phyloP scores from a whole-genome alignment of 2,797 vertebrate species.

The Crax fasciolata region DNA sequence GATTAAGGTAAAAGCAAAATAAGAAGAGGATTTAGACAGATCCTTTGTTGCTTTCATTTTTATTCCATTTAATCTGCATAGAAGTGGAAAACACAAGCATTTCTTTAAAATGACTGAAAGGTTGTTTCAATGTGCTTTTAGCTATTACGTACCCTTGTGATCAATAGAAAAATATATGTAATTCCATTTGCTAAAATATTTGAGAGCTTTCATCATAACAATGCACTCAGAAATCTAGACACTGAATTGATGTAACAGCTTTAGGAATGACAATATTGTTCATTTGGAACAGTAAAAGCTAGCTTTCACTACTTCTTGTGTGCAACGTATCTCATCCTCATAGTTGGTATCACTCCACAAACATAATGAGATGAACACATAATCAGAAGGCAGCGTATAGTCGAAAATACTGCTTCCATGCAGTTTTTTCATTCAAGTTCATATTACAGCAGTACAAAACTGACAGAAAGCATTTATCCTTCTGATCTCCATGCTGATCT shows the following conservation, averaged over 20 bases:
- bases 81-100: background rate
- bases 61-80: background rate
- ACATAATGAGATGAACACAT: background rate
- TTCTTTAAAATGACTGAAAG: background rate
- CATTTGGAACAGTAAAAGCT: background rate
- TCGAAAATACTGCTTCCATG: background rate
- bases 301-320: background rate
- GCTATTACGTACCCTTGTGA: background rate
- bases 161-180: background rate
- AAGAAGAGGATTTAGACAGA: background rate
- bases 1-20: slow-evolving; percentile 31
- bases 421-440: background rate
- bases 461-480: background rate
- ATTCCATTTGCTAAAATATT: background rate
- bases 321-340: background rate
- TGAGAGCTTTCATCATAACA: background rate
- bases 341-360: background rate
- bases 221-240: background rate
- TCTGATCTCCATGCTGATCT: background rate
- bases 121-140: background rate
- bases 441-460: background rate
- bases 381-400: background rate
- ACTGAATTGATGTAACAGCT: background rate
- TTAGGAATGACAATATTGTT: background rate
- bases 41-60: background rate